A percentile compares a stretch with the other conserved stretches of the same genome.
These are phyloP conservation scores for Nyctibius bracteatus DNA, from an alignment of 2,113 vertebrate species.

Conservation along the genomic window DNA sequence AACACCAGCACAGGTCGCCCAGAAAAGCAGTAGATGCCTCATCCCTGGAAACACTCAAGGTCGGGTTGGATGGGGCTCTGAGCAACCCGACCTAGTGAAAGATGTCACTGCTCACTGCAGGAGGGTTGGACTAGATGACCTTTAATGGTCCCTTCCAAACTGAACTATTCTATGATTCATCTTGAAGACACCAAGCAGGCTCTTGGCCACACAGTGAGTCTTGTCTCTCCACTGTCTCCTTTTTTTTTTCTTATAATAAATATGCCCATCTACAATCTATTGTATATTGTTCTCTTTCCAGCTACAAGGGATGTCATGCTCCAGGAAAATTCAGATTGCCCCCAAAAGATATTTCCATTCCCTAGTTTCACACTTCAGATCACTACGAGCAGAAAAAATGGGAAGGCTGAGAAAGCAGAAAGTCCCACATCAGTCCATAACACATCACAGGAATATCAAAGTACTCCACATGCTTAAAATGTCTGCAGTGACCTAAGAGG, in stretches of 20 bases:
- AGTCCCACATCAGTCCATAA: background rate
- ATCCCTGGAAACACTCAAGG: background rate
- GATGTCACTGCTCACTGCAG: background rate
- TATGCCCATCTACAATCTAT: background rate
- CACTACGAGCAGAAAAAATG: background rate
- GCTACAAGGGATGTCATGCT: background rate
- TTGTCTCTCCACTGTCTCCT: background rate
- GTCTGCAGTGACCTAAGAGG: background rate
- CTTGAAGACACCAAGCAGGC: background rate
- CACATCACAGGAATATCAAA: background rate
- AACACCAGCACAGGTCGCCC: too few relatives aligned
- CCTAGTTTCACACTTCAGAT: background rate
- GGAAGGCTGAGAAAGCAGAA: background rate
- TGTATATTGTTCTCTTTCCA: background rate
- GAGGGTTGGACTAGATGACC: too few relatives aligned
- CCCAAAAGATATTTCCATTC: background rate
- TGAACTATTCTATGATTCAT: background rate
- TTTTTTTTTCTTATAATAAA: background rate
- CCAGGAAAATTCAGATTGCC: background rate
- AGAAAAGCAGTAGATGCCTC: too few relatives aligned
- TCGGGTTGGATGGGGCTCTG: rapidly evolving
- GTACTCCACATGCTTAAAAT: background rate
- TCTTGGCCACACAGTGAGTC: too few relatives aligned
- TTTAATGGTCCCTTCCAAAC: background rate
- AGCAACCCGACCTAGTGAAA: background rate